Percentiles rank a stretch among this genome's conserved stretches.
Conservation (phyloP, 2,797 vertebrate species). For the Pyrocephalus nanus region DNA sequence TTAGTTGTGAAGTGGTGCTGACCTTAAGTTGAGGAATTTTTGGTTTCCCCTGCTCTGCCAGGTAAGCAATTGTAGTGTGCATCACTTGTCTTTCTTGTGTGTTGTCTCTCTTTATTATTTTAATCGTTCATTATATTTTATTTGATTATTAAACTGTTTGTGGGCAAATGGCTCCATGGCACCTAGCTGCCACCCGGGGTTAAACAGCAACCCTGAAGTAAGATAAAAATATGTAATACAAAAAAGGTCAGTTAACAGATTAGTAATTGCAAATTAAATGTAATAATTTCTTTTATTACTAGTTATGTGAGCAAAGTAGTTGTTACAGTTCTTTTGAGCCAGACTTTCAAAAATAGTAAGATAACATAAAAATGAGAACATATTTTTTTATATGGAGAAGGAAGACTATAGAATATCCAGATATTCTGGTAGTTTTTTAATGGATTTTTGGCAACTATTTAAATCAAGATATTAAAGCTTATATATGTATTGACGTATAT, state of each 20-base stretch:
- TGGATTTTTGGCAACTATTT: neutral
- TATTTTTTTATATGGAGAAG: neutral
- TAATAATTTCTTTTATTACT: neutral
- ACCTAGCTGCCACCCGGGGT: neutral
- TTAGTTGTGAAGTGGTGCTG: neutral
- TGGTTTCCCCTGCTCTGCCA: neutral
- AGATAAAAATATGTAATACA: neutral
- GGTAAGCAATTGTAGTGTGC: neutral
- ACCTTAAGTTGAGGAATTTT: neutral
- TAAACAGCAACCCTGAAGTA: neutral
- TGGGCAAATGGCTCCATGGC: neutral
- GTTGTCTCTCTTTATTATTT: neutral
- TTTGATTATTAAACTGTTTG: neutral
- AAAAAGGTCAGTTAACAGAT: neutral
- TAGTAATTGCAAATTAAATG: neutral
- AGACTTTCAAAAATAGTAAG: neutral
- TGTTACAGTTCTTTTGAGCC: neutral
- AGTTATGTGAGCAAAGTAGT: neutral
- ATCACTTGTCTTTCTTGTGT: neutral
- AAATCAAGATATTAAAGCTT: neutral
- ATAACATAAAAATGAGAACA: neutral
- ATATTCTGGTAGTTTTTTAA: neutral
- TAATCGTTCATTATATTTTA: neutral
- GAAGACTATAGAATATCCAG: neutral
- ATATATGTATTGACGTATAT: neutral